Conservation (phyloP, 2,888 invertebrate genomes). For the Scrobipalpa atriplicella region DNA sequence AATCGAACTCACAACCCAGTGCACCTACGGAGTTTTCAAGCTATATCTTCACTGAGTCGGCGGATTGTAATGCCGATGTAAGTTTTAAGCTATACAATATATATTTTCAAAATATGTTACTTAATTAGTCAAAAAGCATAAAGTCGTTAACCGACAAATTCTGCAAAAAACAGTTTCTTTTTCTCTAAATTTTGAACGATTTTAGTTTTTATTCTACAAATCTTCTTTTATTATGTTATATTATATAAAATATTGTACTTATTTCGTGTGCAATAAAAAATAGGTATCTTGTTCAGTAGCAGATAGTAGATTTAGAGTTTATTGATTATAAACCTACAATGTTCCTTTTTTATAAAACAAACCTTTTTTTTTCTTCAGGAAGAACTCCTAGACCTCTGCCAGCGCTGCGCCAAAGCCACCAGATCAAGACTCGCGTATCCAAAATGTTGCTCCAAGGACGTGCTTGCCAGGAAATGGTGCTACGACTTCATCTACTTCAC, state of each 20-base stretch:
- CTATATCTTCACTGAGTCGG: constrained; percentile 64
- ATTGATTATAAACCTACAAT: too few relatives aligned
- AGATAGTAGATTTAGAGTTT: too few relatives aligned
- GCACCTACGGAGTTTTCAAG: constrained; percentile 57
- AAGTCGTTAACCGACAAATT: too few relatives aligned
- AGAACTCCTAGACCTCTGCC: constrained; percentile 81
- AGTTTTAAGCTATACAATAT: too few relatives aligned
- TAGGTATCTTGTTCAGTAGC: too few relatives aligned
- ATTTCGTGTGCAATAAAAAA: too few relatives aligned
- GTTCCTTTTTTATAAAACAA: background rate
- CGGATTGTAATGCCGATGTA: constrained; percentile 72
- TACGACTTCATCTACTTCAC: constrained; percentile 82
- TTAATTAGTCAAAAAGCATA: background rate
- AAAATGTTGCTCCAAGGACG: constrained; percentile 82
- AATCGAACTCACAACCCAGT: constrained; percentile 56
- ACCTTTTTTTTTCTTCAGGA: constrained; percentile 56
- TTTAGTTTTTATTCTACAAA: too few relatives aligned
- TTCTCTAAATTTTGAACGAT: background rate
- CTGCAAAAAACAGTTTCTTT: background rate
- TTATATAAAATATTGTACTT: too few relatives aligned
- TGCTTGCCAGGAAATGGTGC: constrained; percentile 83
- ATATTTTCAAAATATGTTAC: too few relatives aligned
- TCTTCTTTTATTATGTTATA: too few relatives aligned
- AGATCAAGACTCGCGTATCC: constrained; percentile 82
- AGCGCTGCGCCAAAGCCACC: constrained; percentile 84